These are phyloP conservation scores for Maccullochella peelii DNA, from an alignment of 2,113 vertebrate genomes.

Conservation along the genomic window DNA sequence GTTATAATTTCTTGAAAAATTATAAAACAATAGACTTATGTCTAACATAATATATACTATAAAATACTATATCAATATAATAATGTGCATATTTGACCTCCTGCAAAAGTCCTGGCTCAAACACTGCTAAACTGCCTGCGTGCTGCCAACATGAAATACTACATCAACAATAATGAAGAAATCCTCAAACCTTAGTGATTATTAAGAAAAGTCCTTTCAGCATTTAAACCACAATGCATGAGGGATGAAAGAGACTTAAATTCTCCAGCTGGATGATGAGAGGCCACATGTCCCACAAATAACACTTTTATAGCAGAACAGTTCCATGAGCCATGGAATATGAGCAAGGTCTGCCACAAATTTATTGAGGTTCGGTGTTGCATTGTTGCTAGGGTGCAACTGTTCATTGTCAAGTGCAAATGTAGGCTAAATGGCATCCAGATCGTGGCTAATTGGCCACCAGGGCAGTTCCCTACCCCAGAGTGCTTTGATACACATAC, in stretches of 20 bases:
- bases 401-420: slow-evolving; percentile 45
- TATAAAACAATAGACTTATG: background rate
- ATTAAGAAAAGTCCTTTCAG: slow-evolving; percentile 44
- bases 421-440: slow-evolving; percentile 58
- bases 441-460: slow-evolving; percentile 60
- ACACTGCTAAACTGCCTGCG: background rate
- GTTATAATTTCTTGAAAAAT: background rate
- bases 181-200: slow-evolving; percentile 33
- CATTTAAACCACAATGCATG: slow-evolving; percentile 53
- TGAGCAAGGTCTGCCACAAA: slow-evolving; percentile 41
- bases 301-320: slow-evolving; percentile 52
- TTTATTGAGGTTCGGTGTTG: slow-evolving; percentile 54
- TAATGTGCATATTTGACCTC: background rate
- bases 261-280: slow-evolving; percentile 46
- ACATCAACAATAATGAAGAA: slow-evolving; percentile 28
- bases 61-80: too few species aligned
- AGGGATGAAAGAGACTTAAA: slow-evolving; percentile 49
- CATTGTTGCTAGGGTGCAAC: slow-evolving; percentile 46
- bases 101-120: background rate
- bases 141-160: slow-evolving; percentile 12
- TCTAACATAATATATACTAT: background rate
- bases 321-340: slow-evolving; percentile 58
- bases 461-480: slow-evolving; percentile 35
- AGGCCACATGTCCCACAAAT: slow-evolving; percentile 62
- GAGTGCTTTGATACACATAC: slow-evolving; percentile 42